These are phyloP conservation scores for Hydropsyche betteni DNA, from an alignment of 2,888 invertebrate species.

Conservation along the genomic window DNA sequence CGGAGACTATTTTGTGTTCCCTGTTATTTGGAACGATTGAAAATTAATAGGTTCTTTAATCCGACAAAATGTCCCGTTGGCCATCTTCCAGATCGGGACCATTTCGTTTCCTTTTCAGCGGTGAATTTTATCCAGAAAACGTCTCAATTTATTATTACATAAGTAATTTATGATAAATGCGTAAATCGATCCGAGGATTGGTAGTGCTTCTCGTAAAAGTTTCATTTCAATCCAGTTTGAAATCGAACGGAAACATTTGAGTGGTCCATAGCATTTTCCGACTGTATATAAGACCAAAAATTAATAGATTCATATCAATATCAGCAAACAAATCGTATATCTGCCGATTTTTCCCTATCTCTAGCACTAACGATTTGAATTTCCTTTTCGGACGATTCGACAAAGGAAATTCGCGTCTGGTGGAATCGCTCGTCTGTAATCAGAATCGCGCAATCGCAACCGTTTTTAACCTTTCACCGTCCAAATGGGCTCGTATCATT, in stretches of 20 bases:
- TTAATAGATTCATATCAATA: no score
- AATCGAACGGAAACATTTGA: background rate
- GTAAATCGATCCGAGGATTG: no score
- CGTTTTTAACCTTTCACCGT: slow-evolving; percentile 26
- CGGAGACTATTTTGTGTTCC: background rate
- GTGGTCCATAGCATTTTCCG: no score
- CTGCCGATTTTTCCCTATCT: background rate
- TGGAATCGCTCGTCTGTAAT: no score
- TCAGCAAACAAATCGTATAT: background rate
- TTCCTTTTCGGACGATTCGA: no score
- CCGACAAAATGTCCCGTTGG: slow-evolving; percentile 15
- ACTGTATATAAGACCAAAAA: no score
- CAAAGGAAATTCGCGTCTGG: no score
- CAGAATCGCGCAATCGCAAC: no score
- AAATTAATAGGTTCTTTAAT: slow-evolving; percentile 28
- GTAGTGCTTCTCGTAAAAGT: no score
- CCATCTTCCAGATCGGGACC: background rate
- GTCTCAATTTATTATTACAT: slow-evolving; percentile 4
- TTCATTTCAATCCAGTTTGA: no score
- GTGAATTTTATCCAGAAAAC: background rate
- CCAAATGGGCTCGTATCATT: slow-evolving; percentile 48
- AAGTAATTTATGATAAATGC: background rate
- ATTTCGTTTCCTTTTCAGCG: background rate
- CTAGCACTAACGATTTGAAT: background rate
- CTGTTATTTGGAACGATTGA: slow-evolving; percentile 19